Evolutionary conservation across 1,140 invertebrate genomes (phyloP), one percentile per base, ranked within the genome.

Genomic region (Spodoptera litura): DNA sequence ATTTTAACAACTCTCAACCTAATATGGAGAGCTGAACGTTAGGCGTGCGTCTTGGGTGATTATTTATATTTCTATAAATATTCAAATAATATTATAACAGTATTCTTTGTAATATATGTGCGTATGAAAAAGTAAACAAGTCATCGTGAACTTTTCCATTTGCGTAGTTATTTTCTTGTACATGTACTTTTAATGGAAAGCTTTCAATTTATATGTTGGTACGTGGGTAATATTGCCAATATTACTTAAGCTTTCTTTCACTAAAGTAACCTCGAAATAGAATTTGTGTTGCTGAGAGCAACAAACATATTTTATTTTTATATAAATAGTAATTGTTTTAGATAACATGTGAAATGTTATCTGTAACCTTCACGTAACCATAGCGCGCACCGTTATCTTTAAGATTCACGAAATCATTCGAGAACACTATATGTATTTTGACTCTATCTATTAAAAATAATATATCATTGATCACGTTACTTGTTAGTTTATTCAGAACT

Each of bases 1-100:
- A 80, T 85, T 64, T 64, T 87, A 76, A 77, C 70, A 82, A 80
- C 76, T 85, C 83, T 82, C 70, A 81, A 80, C 81, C 78, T 80
- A 83, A 83, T 84, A 83, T 73, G 82, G 78, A 85, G 80, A 84
- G 55, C 68, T 78, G 55, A 70, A 81, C 56, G 80, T 77, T 78
- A 68, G 77, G 68, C 53, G 78, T 75, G 58, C 79, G 59, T 81
- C 68, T 78, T 61, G 38, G 79, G 78, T 86, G 82, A 84, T 82
- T 82, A 73, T 66, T 31, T 66, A 62, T 75, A 44, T 62, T 75
- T 75, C 59, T 35, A 75, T 64, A 75, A 64, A 62, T 56, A 71
- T 70, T 70, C 49, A 52, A 31, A 52, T 49, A 52, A 31, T 70
- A 70, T 70, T 52, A 27, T 70, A 70, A 70, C 66, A 52, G 66